phyloP scores from a whole-genome alignment of 2,113 vertebrate species.

The Tichodroma muraria region DNA sequence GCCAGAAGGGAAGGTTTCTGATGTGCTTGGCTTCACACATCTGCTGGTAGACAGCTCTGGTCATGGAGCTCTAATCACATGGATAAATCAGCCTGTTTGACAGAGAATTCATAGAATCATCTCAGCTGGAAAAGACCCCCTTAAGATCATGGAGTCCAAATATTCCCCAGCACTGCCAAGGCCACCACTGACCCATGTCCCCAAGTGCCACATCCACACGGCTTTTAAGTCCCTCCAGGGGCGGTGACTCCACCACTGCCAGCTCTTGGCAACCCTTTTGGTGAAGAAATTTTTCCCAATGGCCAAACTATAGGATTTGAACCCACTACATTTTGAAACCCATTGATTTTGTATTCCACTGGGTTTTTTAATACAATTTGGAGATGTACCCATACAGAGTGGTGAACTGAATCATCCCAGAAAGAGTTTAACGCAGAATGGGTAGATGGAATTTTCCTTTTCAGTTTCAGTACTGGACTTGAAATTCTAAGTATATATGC shows the following conservation, averaged over 20 bases:
- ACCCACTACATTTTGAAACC: background rate
- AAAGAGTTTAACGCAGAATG: background rate
- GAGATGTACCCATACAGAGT: background rate
- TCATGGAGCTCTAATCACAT: background rate
- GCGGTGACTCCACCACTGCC: background rate
- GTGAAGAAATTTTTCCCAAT: background rate
- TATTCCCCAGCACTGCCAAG: background rate
- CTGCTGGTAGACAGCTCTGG: background rate
- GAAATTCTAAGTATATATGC: background rate
- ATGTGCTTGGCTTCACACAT: background rate
- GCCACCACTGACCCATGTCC: background rate
- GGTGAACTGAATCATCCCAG: background rate
- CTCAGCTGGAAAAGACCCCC: background rate
- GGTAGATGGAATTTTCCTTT: background rate
- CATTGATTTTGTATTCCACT: background rate
- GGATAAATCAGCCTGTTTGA: background rate
- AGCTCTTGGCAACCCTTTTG: background rate
- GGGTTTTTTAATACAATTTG: background rate
- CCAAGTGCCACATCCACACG: background rate
- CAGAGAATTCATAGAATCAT: background rate
- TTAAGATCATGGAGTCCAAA: fast-evolving
- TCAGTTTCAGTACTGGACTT: background rate
- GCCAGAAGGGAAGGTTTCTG: background rate
- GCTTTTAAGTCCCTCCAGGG: background rate
- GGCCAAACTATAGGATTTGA: background rate